Base-by-base conservation (phyloP, 2,888 invertebrate species). In the Chrysodeixis includens region DNA sequence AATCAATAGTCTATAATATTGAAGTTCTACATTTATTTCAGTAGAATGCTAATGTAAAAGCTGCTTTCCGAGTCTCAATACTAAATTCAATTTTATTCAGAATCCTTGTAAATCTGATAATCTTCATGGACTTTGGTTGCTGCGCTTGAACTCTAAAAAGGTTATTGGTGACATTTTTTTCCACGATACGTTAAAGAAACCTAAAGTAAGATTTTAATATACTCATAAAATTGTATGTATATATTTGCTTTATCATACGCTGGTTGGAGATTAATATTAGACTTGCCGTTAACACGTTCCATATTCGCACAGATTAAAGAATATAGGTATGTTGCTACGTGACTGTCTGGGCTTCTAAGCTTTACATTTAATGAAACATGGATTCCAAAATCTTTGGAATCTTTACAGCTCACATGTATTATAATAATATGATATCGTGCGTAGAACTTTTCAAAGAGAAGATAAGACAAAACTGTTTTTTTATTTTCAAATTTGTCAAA, bases 271-370 rank as follows among this genome's bases (percentile, higher is more conserved):
- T 64, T 62, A 56, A 71, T 62, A 75, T 69, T 62, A 30, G 62
- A 56, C 26, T n/a, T 32, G 63, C 9, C 56, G 56, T 69, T 63
- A 75, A 57, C 70, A 75, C 59, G 51, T 63, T 56, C 59, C 56
- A 44, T 60, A 53, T 74, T 75, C 71, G 59, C 71, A 74, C 70
- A 55, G 53, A 69, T 54, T 63, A 30, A 68, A 46, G 35, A 46
- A 46, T 46, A 46, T 18, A 18, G n/a, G n/a, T n/a, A n/a, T n/a
- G n/a, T 18, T 18, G 16, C 16, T 16, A 46, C 46, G 46, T 46
- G 46, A 18, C 46, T 46, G 46, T 46, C 46, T 18, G 46, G 18
- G 40, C 14, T 14, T 46, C 46, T 46, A 16, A 46, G 18, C 46
- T 10, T 16, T 18, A 46, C 46, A 40, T n/a, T 40, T 40, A n/a